Evolutionary conservation across 2,113 vertebrate genomes (phyloP), one percentile per base, ranked within the genome.

Genomic region (Solenodon paradoxus): DNA sequence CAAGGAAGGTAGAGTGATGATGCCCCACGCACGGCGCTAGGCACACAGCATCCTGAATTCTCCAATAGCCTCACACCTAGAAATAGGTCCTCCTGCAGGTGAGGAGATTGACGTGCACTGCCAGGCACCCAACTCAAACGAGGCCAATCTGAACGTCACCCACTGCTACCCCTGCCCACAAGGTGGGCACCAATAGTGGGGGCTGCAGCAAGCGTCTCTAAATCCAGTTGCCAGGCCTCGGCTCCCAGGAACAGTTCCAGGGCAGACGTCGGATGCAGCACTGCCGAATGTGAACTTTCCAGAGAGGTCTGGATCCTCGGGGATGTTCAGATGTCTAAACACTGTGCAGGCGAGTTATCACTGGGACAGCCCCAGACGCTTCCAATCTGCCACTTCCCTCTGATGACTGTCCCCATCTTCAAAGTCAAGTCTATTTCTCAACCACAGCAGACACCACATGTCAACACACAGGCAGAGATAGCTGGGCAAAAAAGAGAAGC

Each of bases 141-240:
- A 90, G 59, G 63, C 32, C 66, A 17, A 49, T 30, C 47, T 30
- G 38, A 40, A 51, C 1, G 1, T 7, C 1, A 30, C 71, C 32
- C 47, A 38, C 26, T 0, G 16, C 61, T 9, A 10, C 35, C 16
- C 57, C 17, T 0, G 20, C 24, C 81, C 35, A 51, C 20, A 1
- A n/a, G 51, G 38, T 0, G 9, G 42, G 12, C 47, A 20, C 10
- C 1, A 5, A 30, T 0, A 4, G 2, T 2, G 1, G 55, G 20
- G 16, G 0, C 20, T 16, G 4, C n/a, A 11, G 55, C 20, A 19
- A 45, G 45, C 38, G 8, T 26, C 51, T 32, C 8, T 3, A 38
- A 38, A 57, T 53, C 30, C 94, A 91, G 20, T 22, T 85, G 81
- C 61, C 61, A 35, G 49, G 15, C n/a, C 49, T 40, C 0, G 2